These are phyloP conservation scores for Somateria mollissima DNA, from an alignment of 2,797 vertebrate species.

Conservation along the genomic window DNA sequence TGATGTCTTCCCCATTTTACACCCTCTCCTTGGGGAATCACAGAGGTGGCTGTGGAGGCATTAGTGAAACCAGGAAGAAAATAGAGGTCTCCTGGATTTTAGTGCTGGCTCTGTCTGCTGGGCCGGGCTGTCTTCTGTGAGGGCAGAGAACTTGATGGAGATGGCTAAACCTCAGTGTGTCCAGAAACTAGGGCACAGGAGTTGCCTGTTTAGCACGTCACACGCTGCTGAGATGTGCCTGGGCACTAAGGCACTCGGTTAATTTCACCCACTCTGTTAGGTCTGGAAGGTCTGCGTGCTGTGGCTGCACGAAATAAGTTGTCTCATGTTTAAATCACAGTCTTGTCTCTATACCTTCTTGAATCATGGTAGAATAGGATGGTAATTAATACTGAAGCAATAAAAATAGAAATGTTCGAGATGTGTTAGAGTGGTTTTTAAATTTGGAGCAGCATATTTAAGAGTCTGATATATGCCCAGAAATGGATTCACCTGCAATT, in stretches of 20 bases:
- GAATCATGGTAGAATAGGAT: not conserved
- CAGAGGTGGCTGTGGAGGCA: not conserved
- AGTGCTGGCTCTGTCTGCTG: not conserved
- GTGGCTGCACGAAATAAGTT: not conserved
- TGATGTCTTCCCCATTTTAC: not conserved
- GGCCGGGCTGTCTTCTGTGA: not conserved
- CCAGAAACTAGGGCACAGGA: not conserved
- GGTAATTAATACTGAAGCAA: constrained; percentile 11
- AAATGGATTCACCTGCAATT: constrained; percentile 42
- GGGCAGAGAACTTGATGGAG: not conserved
- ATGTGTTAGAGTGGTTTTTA: constrained; percentile 13
- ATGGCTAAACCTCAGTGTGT: accelerated
- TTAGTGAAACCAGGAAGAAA: not conserved
- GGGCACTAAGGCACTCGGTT: not conserved
- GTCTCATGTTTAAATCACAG: not conserved
- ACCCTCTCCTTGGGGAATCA: not conserved
- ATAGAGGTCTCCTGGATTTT: not conserved
- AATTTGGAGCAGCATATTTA: not conserved
- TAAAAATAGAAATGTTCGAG: constrained; percentile 4
- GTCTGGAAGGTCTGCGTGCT: not conserved
- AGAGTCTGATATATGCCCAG: not conserved
- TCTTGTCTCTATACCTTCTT: not conserved
- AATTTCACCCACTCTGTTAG: not conserved
- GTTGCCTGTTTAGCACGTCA: accelerated
- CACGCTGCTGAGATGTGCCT: not conserved